Base-by-base conservation (phyloP, 2,888 invertebrate species). In the Amphipoea lucens region DNA sequence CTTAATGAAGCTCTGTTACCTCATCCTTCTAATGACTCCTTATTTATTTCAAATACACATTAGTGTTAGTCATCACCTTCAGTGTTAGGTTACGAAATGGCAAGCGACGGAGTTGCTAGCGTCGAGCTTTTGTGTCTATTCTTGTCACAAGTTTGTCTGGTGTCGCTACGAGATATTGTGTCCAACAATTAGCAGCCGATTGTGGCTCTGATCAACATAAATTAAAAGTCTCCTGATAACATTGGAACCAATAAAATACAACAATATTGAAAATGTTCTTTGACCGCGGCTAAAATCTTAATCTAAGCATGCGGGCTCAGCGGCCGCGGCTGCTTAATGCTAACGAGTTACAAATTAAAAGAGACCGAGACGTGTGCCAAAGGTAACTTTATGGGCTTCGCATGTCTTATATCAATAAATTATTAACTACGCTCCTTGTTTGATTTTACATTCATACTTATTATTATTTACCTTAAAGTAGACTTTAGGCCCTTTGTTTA, bases 381-480 rank as follows among this genome's bases (percentile, higher is more conserved):
- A 95, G 95, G 94, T 94, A 95, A 95, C 96, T 96, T 96, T 96
- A 97, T 96, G 96, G 96, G 95, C 96, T 96, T 96, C 92, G 97
- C 97, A 96, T 97, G 97, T 96, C 95, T 96, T 96, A 96, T 96
- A 96, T 96, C 96, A 96, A 97, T 97, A 97, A 97, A 97, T 97
- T 96, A 96, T 97, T 96, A 95, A 95, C 95, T 94, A 95, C 96
- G 94, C 95, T 95, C 94, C 96, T 95, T 96, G 95, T 96, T 96
- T 96, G 95, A 96, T 96, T 96, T 93, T 92, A 94, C 94, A 95
- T 96, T 95, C 94, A 94, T 94, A 93, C 93, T 91, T 91, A 89
- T 88, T 90, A 90, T 93, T 92, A 92, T 91, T 91, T 92, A 92
- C 92, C 92, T 93, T 88, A 94, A 95, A 94, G 91, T 93, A 91